Base-by-base conservation (phyloP, 2,797 vertebrate species). In the Chelon labrosus region DNA sequence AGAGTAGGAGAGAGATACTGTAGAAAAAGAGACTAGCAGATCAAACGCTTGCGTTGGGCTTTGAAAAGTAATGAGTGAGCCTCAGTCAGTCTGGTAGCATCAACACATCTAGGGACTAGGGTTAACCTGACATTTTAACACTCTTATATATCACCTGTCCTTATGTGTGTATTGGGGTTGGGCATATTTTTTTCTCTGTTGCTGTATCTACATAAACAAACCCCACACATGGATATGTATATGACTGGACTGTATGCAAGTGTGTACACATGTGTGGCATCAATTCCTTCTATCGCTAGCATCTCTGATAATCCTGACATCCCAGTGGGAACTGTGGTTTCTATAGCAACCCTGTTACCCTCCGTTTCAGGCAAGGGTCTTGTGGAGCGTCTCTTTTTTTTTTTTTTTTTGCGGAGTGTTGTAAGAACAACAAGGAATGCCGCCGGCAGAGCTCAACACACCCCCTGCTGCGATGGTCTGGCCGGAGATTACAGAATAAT, bases 271-370 rank as follows among this genome's bases (percentile, higher is more conserved):
- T 6, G 20, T 54, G 47, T 78, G 70, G 58, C 55, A 53, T 56
- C 58, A 50, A 7, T 49, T 12, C 25, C 35, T 59, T 62, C 31
- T 70, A 27, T 82, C 55, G 61, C 46, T 47, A 62, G 16, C 77
- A 77, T 86, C 62, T 79, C 63, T 76, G 76, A 80, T 85, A 75
- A 88, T 80, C 83, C 65, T 52, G n/a, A 77, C 82, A 83, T 89
- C 69, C 67, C 68, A 62, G 79, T 79, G 82, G 80, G 83, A 75
- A 85, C 70, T 2, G 46, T 46, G 74, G 92, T 91, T 91, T 84
- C 89, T 73, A 92, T 91, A 79, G 90, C 84, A 92, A 91, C 89
- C 69, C 49, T 25, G 42, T 65, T 58, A 62, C 77, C 80, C 79
- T 75, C 61, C 16, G 64, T 81, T 65, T 80, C 31, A 62, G 54